A percentile compares a stretch with the other conserved stretches of the same genome.
Evolutionary conservation across 2,113 vertebrate species (phyloP).

Genomic region (Dipodomys stephensi): DNA sequence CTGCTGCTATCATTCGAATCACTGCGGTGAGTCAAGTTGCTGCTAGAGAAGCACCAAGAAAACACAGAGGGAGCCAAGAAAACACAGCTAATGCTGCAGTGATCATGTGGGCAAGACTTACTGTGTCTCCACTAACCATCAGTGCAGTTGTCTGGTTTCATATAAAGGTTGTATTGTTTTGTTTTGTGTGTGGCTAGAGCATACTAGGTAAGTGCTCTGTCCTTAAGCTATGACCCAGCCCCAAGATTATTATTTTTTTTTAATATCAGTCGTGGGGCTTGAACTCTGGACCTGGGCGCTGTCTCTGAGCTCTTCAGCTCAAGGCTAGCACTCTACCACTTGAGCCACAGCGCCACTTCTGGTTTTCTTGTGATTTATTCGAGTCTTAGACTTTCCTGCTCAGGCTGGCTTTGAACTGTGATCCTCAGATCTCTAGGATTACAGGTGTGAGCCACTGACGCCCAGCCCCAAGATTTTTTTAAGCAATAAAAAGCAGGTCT

Average conservation of each 20-base stretch:
- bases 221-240: too few relatives aligned
- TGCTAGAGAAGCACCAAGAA: background rate
- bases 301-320: too few relatives aligned
- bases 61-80: background rate
- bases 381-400: too few relatives aligned
- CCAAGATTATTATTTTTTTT: background rate
- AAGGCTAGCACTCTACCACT: too few relatives aligned
- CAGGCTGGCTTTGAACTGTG: too few relatives aligned
- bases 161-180: background rate
- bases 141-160: background rate
- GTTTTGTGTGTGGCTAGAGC: background rate
- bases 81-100: background rate
- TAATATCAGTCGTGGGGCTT: too few relatives aligned
- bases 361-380: too few relatives aligned
- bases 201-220: background rate
- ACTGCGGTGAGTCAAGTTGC: conserved; percentile 80
- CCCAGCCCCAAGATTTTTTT: background rate
- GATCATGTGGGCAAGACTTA: background rate
- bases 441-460: too few relatives aligned
- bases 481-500: background rate
- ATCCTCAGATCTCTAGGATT: too few relatives aligned
- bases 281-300: too few relatives aligned
- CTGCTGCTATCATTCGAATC: conserved; percentile 75
- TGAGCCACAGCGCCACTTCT: too few relatives aligned
- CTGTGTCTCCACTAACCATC: background rate